These are phyloP conservation scores for Aphyosemion australe DNA, from an alignment of 2,113 vertebrate species.

Conservation along the genomic window DNA sequence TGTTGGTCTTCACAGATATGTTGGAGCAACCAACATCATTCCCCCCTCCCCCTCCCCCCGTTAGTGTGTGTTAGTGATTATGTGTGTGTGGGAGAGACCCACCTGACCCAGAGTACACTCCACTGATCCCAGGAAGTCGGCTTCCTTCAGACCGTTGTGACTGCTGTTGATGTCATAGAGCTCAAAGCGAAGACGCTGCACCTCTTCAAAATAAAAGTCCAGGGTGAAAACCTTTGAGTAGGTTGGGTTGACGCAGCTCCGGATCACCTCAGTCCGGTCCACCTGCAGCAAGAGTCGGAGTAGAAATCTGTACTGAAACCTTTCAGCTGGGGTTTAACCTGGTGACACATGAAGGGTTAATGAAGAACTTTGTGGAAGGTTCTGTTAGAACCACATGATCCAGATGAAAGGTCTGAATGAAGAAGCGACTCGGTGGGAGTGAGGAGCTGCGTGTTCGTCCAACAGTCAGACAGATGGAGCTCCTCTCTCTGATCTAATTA, in stretches of 20 bases:
- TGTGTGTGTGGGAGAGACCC: conserved; percentile 29
- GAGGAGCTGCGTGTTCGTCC: not conserved
- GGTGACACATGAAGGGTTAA: not conserved
- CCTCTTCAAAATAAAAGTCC: conserved; percentile 97
- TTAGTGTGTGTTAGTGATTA: too few species aligned
- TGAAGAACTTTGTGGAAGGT: too few species aligned
- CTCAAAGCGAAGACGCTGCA: conserved; percentile 92
- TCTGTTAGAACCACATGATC: too few species aligned
- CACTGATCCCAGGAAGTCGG: conserved; percentile 91
- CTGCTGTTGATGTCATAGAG: conserved; percentile 92
- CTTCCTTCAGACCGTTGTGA: conserved; percentile 90
- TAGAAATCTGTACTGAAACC: too few species aligned
- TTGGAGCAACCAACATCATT: too few species aligned
- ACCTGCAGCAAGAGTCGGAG: conserved; percentile 78
- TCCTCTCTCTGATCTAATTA: not conserved
- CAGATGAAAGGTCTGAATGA: too few species aligned
- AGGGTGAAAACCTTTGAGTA: conserved; percentile 96
- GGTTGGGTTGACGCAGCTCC: conserved; percentile 90
- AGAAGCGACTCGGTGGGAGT: not conserved
- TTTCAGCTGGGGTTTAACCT: too few species aligned
- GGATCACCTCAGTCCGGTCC: conserved; percentile 94
- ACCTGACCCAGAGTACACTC: conserved; percentile 96
- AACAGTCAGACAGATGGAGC: conserved; percentile 15
- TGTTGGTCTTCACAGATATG: too few species aligned
- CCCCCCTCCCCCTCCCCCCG: too few species aligned